Conservation (phyloP, 2,113 vertebrate genomes). For the Hystrix cristata region DNA sequence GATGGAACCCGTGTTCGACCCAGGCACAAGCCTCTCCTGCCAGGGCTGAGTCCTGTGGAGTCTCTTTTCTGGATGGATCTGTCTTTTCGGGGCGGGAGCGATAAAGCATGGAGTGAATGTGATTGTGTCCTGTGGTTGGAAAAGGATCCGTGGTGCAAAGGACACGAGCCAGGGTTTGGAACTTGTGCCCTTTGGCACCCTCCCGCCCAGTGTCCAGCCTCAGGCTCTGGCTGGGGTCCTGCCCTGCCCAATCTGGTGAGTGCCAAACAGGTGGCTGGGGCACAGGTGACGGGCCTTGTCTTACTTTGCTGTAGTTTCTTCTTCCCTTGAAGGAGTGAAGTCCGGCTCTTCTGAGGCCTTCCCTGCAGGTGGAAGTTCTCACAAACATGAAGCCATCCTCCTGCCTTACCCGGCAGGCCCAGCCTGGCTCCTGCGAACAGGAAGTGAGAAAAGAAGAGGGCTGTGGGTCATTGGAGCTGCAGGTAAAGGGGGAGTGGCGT, state of each 20-base stretch:
- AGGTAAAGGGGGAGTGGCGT: background rate
- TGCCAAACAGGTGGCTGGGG: background rate
- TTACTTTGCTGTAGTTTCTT: background rate
- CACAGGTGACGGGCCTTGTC: background rate
- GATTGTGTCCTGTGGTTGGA: constrained; percentile 40
- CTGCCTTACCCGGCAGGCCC: background rate
- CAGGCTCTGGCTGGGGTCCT: background rate
- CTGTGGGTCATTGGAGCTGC: background rate
- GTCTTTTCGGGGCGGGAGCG: background rate
- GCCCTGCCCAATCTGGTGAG: background rate
- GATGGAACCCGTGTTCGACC: background rate
- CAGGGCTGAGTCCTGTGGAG: background rate
- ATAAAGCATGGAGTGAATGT: constrained; percentile 10
- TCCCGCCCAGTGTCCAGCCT: background rate
- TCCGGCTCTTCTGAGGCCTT: background rate
- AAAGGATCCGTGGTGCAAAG: constrained; percentile 37
- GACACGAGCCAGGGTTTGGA: background rate
- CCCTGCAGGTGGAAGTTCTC: background rate
- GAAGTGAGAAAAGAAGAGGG: constrained; percentile 12
- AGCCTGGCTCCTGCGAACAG: background rate
- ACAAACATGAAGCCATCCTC: background rate
- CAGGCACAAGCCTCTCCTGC: background rate
- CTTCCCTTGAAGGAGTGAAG: background rate
- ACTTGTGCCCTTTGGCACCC: background rate
- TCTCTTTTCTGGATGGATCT: background rate